Conservation (phyloP, 2,888 invertebrate species). For the Dicycla oo region DNA sequence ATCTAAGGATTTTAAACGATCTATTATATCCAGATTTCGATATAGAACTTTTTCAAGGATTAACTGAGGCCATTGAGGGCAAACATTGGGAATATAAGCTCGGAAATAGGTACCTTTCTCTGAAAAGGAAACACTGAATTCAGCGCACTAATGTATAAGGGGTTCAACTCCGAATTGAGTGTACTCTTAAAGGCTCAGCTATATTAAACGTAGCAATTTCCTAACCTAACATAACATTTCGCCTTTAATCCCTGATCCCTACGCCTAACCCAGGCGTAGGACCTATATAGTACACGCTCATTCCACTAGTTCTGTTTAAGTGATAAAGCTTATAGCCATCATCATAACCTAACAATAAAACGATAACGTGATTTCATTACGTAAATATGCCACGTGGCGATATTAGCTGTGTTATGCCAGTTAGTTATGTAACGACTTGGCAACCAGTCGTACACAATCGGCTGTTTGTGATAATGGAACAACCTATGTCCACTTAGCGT, state of each 20-base stretch:
- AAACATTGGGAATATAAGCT: background rate
- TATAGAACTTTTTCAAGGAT: background rate
- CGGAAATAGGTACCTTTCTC: background rate
- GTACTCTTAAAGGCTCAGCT: background rate
- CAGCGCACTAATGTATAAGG: background rate
- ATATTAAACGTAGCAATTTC: background rate
- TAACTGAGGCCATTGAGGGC: background rate
- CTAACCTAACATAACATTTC: background rate
- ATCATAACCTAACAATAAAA: constrained; percentile 18
- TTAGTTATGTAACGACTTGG: constrained; percentile 55
- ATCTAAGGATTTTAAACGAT: background rate
- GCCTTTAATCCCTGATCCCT: background rate
- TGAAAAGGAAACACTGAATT: background rate
- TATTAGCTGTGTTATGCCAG: constrained; percentile 21
- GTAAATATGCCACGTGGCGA: constrained; percentile 27
- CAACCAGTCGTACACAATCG: constrained; percentile 38
- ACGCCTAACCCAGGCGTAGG: too few species aligned
- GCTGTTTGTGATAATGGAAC: constrained; percentile 54
- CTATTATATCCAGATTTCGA: background rate
- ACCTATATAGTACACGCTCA: background rate
- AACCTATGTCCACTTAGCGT: constrained; percentile 28
- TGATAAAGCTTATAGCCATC: background rate
- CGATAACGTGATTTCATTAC: constrained; percentile 29
- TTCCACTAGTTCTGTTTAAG: background rate
- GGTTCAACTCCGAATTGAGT: background rate